Percentiles rank a stretch among this genome's conserved stretches.
These are phyloP conservation scores for Scaptomyza caliginosa DNA, from an alignment of 2,888 invertebrate species.

Conservation along the genomic window DNA sequence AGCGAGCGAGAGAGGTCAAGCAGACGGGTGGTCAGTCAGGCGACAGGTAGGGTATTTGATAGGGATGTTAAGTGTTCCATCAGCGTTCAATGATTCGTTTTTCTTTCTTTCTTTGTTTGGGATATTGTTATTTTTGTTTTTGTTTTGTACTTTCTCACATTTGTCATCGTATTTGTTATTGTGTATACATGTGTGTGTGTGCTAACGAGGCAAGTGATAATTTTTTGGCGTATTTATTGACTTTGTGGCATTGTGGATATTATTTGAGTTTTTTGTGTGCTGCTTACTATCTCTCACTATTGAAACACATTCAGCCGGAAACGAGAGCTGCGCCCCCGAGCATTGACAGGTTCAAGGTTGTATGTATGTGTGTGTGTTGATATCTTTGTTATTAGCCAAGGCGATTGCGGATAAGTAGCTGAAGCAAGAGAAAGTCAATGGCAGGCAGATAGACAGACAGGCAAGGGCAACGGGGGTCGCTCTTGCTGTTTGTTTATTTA, in stretches of 20 bases:
- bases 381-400: slow-evolving; percentile 69
- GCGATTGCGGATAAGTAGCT: slow-evolving; percentile 39
- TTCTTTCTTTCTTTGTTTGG: slow-evolving; percentile 60
- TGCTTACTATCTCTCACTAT: slow-evolving; percentile 15
- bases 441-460: not conserved
- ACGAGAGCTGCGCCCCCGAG: slow-evolving; percentile 50
- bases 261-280: slow-evolving; percentile 13
- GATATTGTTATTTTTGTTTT: not conserved
- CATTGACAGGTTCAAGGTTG: slow-evolving; percentile 62
- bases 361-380: slow-evolving; percentile 40
- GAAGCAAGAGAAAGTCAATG: slow-evolving; percentile 26
- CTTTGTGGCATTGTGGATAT: slow-evolving; percentile 69
- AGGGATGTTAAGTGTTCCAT: slow-evolving; percentile 54
- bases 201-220: slow-evolving; percentile 77
- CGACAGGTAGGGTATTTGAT: slow-evolving; percentile 14
- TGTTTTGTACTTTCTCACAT: slow-evolving; percentile 18
- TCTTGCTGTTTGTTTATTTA: slow-evolving; percentile 42
- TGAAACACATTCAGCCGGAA: slow-evolving; percentile 62
- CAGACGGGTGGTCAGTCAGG: slow-evolving; percentile 26
- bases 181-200: slow-evolving; percentile 20
- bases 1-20: slow-evolving; percentile 17
- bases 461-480: not conserved
- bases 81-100: slow-evolving; percentile 60
- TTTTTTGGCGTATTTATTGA: slow-evolving; percentile 76
- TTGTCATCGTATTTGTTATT: slow-evolving; percentile 2